Conservation (phyloP, 2,888 invertebrate genomes). For the Hyposoter dolosus region DNA sequence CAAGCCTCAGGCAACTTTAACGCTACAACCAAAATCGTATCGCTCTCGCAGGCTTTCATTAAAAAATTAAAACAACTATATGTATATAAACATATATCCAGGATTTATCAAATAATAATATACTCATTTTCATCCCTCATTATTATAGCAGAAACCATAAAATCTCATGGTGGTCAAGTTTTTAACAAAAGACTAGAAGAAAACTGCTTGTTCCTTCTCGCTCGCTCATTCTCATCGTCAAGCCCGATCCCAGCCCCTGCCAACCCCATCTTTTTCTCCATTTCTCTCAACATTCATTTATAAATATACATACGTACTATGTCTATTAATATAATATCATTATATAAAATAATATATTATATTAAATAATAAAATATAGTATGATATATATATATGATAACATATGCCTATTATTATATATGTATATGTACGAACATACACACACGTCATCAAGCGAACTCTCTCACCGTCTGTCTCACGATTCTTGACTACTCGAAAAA, state of each 20-base stretch:
- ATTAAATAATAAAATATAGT: too few relatives aligned
- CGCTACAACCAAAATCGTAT: slow-evolving; percentile 2
- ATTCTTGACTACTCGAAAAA: slow-evolving; percentile 46
- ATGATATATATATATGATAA: neutral
- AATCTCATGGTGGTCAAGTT: slow-evolving; percentile 16
- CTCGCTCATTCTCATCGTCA: slow-evolving; percentile 63
- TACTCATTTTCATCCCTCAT: neutral
- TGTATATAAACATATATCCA: neutral
- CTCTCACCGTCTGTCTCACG: slow-evolving; percentile 72
- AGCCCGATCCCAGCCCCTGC: neutral
- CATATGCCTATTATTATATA: slow-evolving; percentile 46
- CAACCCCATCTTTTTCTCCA: slow-evolving; percentile 29
- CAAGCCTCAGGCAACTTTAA: neutral
- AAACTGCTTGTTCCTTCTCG: slow-evolving; percentile 64
- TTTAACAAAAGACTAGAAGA: slow-evolving; percentile 16
- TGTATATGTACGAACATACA: slow-evolving; percentile 63
- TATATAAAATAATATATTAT: too few relatives aligned
- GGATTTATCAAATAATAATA: slow-evolving; percentile 15
- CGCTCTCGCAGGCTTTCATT: neutral
- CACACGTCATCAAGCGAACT: slow-evolving; percentile 71
- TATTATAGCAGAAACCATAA: slow-evolving; percentile 23
- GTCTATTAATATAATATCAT: too few relatives aligned
- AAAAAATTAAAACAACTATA: neutral
- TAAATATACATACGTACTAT: slow-evolving; percentile 39
- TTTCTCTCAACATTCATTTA: slow-evolving; percentile 51